Percentiles rank a stretch among this genome's conserved stretches.
These are phyloP conservation scores for Eolophus roseicapilla DNA, from an alignment of 2,113 vertebrate genomes.

Conservation along the genomic window DNA sequence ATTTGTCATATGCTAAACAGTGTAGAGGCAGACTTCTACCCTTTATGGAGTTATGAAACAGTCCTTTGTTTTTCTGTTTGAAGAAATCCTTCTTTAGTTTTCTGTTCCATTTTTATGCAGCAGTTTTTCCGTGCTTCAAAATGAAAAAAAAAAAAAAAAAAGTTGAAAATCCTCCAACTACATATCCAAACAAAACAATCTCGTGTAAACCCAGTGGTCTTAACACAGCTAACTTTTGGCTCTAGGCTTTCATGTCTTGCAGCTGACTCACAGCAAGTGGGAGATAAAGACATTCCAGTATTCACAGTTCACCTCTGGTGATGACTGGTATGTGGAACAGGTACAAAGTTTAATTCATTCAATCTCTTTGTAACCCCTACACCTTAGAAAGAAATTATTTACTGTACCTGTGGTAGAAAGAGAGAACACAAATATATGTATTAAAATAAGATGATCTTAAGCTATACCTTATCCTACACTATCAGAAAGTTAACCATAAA, in stretches of 20 bases:
- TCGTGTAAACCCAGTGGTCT: constrained; percentile 57
- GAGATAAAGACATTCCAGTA: constrained; percentile 50
- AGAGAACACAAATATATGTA: background rate
- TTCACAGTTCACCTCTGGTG: constrained; percentile 35
- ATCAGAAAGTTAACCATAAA: background rate
- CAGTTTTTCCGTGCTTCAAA: background rate
- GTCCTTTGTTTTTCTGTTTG: background rate
- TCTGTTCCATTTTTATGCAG: background rate
- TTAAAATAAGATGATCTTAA: background rate
- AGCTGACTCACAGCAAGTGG: constrained; percentile 45
- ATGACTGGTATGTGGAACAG: constrained; percentile 37
- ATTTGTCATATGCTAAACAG: background rate
- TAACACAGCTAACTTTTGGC: constrained; percentile 39
- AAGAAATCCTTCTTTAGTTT: background rate
- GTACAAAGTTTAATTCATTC: constrained; percentile 13
- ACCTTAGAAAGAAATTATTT: background rate
- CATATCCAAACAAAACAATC: constrained; percentile 54
- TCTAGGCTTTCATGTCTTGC: constrained; percentile 26
- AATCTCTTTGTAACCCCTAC: background rate
- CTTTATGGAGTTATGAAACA: background rate
- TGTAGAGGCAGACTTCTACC: background rate
- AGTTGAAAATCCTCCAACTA: background rate
- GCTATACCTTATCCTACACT: background rate
- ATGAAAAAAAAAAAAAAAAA: constrained; percentile 12
- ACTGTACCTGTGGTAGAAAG: background rate